Base-by-base conservation (phyloP, 2,888 invertebrate species). In the Boloria euphrosyne region DNA sequence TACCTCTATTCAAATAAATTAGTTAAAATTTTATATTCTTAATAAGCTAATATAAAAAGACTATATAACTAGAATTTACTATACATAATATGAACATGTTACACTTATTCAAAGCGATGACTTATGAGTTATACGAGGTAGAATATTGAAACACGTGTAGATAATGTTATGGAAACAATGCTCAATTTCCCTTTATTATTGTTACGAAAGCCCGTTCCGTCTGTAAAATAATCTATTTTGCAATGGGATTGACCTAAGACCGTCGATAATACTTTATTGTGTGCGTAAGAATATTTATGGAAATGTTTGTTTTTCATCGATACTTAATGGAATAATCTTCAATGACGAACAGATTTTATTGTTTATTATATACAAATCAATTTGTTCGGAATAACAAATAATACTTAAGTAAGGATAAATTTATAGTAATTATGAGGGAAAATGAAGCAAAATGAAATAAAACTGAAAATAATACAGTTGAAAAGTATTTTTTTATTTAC, bases 161-260 rank as follows among this genome's bases (percentile, higher is more conserved):
- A 61, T 57, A 60, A 61, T 76, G 74, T 76, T 76, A 71, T 74
- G 70, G 74, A 74, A 76, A 75, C 74, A 76, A 63, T 65, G 50
- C 65, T 73, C 62, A 71, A 71, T 71, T 70, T 73, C 70, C 71
- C 59, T 71, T 65, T 72, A 65, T 71, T 71, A 68, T 72, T 72
- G 67, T 69, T 71, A 62, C 47, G 54, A 67, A 65, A 70, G 16
- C 43, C 31, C 49, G 62, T 68, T 66, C 66, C 55, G 59, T 63
- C 53, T 46, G 52, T 64, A 49, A 61, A 69, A 61, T 67, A 57
- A 67, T 61, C 57, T 38, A 69, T 49, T 38, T 64, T 62, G 55
- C 31, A 60, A 52, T 60, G 49, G 27, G 51, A 51, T 59, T 54
- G 53, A 62, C 62, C 65, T 27, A 46, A 58, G 54, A 31, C 59